Percentiles rank a stretch among this genome's conserved stretches.
These are phyloP conservation scores for Nasonia vitripennis DNA, from an alignment of 1,140 invertebrate genomes.

Conservation along the genomic window DNA sequence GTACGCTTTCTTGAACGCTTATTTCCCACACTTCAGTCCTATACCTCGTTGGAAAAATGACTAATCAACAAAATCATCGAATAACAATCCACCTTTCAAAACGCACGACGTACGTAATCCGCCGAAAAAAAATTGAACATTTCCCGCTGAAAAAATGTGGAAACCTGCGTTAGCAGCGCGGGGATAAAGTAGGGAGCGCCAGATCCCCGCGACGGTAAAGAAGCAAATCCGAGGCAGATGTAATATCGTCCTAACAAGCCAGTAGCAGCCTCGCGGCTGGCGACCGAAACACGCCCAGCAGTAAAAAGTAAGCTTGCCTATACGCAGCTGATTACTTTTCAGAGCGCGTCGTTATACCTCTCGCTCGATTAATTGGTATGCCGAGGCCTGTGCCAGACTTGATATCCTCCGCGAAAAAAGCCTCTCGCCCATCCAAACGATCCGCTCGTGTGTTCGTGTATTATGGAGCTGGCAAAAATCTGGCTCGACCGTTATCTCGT, in stretches of 20 bases:
- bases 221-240: slow-evolving; percentile 45
- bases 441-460: neutral
- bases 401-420: neutral
- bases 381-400: neutral
- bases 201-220: slow-evolving; percentile 60
- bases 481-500: neutral
- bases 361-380: slow-evolving; percentile 38
- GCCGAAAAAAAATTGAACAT: neutral
- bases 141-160: neutral
- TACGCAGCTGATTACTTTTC: slow-evolving; percentile 24
- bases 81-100: too few species aligned
- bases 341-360: neutral
- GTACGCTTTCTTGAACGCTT: too few species aligned
- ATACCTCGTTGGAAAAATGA: too few species aligned
- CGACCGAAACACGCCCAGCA: neutral
- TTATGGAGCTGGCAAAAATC: neutral
- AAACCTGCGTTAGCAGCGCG: slow-evolving; percentile 57
- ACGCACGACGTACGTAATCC: too few species aligned
- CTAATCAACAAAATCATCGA: too few species aligned
- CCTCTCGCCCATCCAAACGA: neutral
- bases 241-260: slow-evolving; percentile 19
- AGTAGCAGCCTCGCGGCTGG: neutral
- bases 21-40: too few species aligned
- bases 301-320: neutral
- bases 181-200: slow-evolving; percentile 62